Evolutionary conservation across 2,113 vertebrate genomes (phyloP).

Genomic region (Elachura formosa): DNA sequence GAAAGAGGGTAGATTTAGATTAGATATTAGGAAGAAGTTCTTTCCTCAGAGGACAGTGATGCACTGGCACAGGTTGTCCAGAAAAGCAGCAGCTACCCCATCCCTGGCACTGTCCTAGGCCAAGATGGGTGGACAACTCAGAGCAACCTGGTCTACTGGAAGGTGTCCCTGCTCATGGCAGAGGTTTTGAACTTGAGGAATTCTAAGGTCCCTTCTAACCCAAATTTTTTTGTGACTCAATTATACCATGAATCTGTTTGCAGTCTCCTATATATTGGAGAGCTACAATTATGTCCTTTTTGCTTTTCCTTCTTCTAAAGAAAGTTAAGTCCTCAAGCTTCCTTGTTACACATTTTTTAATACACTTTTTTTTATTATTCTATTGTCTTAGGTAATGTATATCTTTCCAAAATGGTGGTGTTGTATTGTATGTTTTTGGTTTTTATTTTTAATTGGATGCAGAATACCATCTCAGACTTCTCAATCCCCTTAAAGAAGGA

Average conservation of each 20-base stretch:
- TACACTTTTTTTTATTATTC: neutral
- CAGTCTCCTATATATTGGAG: neutral
- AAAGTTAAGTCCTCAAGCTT: neutral
- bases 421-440: accelerated
- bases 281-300: neutral
- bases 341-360: neutral
- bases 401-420: neutral
- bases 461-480: neutral
- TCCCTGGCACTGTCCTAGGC: neutral
- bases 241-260: neutral
- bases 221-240: neutral
- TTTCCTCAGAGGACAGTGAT: neutral
- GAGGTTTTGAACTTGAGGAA: accelerated
- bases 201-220: neutral
- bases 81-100: neutral
- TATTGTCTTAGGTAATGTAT: neutral
- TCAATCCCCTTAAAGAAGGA: neutral
- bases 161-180: neutral
- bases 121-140: neutral
- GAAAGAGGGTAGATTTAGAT: neutral
- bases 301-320: neutral
- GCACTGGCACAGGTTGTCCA: accelerated
- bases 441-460: neutral
- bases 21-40: neutral
- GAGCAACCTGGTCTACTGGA: neutral